A percentile compares a stretch with the other conserved stretches of the same genome.
These are phyloP conservation scores for Drosophila tani DNA, from an alignment of 1,140 invertebrate species.

Conservation along the genomic window DNA sequence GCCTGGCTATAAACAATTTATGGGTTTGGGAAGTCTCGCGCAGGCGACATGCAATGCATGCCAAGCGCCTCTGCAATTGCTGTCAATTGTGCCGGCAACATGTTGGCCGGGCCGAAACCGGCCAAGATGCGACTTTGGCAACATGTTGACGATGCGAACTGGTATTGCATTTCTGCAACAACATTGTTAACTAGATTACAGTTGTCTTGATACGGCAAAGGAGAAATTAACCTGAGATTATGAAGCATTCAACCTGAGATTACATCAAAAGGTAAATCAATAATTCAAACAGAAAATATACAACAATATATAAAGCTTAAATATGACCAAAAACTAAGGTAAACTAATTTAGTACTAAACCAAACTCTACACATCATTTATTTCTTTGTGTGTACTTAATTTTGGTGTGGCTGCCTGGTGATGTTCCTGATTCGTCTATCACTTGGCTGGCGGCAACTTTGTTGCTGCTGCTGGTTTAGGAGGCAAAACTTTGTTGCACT, in stretches of 20 bases:
- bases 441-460: conserved; percentile 56
- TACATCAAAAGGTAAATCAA: too few species aligned
- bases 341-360: not conserved
- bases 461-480: conserved; percentile 38
- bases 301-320: too few species aligned
- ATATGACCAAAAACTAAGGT: too few species aligned
- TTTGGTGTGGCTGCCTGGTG: not conserved
- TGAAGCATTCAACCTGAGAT: too few species aligned
- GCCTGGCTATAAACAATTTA: conserved; percentile 76
- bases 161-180: conserved; percentile 62
- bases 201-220: not conserved
- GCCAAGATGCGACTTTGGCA: conserved; percentile 17
- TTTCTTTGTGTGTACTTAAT: not conserved
- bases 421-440: conserved; percentile 58
- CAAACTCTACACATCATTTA: too few species aligned
- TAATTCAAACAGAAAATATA: too few species aligned
- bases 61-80: conserved; percentile 79
- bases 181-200: conserved; percentile 68
- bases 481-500: conserved; percentile 74
- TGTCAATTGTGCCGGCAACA: conserved; percentile 69
- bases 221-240: too few species aligned
- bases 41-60: conserved; percentile 70
- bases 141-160: conserved; percentile 27
- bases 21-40: conserved; percentile 72
- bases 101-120: conserved; percentile 21